Conservation (phyloP, 1,140 invertebrate species). For the Drosophila truncata region DNA sequence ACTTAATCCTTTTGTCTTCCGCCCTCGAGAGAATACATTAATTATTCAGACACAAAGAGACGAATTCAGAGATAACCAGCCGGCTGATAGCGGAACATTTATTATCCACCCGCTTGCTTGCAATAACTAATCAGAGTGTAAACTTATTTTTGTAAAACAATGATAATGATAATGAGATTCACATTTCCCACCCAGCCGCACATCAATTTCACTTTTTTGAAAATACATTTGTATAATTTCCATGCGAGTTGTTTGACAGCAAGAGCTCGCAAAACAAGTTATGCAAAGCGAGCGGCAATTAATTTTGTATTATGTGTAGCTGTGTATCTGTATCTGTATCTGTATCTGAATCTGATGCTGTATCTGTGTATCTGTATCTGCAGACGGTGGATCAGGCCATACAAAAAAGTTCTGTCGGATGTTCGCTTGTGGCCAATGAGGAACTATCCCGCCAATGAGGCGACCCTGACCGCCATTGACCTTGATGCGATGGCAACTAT, state of each 20-base stretch:
- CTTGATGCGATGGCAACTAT: slow-evolving; percentile 17
- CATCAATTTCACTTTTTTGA: slow-evolving; percentile 40
- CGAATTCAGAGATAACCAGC: slow-evolving; percentile 6
- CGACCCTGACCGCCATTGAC: slow-evolving; percentile 32
- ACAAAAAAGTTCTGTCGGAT: slow-evolving; percentile 35
- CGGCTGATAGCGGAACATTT: slow-evolving; percentile 4
- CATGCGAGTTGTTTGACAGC: slow-evolving; percentile 27
- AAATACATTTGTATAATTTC: slow-evolving; percentile 43
- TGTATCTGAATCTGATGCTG: slow-evolving; percentile 1
- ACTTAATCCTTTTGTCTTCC: slow-evolving; percentile 26
- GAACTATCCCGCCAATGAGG: slow-evolving; percentile 25
- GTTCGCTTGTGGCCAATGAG: slow-evolving; percentile 29
- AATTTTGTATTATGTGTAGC: slow-evolving; percentile 37
- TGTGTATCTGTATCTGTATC: slow-evolving; percentile 9
- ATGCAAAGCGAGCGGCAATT: slow-evolving; percentile 40
- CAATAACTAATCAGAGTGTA: slow-evolving; percentile 31
- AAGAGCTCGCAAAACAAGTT: slow-evolving; percentile 33
- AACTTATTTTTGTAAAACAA: slow-evolving; percentile 39
- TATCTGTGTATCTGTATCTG: slow-evolving; percentile 28
- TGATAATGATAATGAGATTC: slow-evolving; percentile 7
- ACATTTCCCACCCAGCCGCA: slow-evolving; percentile 16
- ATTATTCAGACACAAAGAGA: slow-evolving; percentile 2
- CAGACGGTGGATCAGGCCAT: slow-evolving; percentile 45
- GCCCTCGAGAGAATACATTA: neutral
- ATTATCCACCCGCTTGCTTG: slow-evolving; percentile 25